Conservation (phyloP, 2,797 vertebrate genomes). For the Crenuchus spilurus region DNA sequence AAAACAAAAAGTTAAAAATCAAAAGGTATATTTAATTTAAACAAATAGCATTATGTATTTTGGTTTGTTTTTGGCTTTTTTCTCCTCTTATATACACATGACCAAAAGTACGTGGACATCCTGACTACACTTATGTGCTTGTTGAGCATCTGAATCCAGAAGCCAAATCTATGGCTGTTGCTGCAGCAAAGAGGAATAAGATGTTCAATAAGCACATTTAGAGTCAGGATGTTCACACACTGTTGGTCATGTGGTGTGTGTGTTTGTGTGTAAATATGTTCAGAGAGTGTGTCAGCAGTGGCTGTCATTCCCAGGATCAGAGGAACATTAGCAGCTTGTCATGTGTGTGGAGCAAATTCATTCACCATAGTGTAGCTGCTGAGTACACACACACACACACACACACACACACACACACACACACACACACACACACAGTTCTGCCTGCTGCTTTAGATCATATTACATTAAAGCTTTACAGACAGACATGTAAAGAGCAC, state of each 20-base stretch:
- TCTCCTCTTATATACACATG: too few relatives aligned
- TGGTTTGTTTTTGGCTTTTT: too few relatives aligned
- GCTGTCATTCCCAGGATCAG: not conserved
- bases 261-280: slow-evolving; percentile 5
- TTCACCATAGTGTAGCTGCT: not conserved
- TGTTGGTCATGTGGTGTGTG: not conserved
- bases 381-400: not conserved
- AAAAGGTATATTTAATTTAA: too few relatives aligned
- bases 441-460: not conserved
- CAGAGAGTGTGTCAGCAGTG: slow-evolving; percentile 8
- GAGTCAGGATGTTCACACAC: too few relatives aligned
- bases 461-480: not conserved
- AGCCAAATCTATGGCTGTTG: too few relatives aligned
- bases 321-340: slow-evolving; percentile 26
- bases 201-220: too few relatives aligned
- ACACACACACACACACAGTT: not conserved
- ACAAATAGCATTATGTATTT: too few relatives aligned
- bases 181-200: too few relatives aligned
- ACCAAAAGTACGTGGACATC: too few relatives aligned
- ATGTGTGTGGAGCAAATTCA: slow-evolving; percentile 33
- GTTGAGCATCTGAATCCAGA: too few relatives aligned
- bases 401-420: not conserved
- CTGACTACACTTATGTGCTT: too few relatives aligned
- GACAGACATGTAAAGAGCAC: not conserved
- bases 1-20: too few relatives aligned